Evolutionary conservation across 2,113 vertebrate species (phyloP), one percentile per base, ranked within the genome.

Genomic region (Grammomys dolichurus): DNA sequence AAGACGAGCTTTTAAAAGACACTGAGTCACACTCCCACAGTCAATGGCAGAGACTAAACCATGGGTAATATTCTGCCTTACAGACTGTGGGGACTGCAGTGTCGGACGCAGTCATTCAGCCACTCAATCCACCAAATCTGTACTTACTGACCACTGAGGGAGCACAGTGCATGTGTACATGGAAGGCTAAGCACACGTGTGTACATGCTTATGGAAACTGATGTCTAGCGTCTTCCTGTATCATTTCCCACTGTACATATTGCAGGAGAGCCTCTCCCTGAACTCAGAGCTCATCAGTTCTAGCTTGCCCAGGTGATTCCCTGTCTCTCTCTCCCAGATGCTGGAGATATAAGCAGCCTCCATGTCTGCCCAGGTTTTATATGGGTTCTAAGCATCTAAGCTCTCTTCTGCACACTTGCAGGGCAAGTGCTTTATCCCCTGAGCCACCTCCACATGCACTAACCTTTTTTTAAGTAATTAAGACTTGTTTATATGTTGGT

Each of bases 1-100:
- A 94, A 56, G 40, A 28, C 43, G 67, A 95, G 75, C 7, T 69
- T 94, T 89, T 76, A 91, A 87, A 90, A 82, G 40, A 56, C 43
- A 58, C 48, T 14, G 8, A 80, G 46, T 2, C 63, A 40, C 78
- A 78, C 19, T 69, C 9, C 9, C 26, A 73, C 13, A 87, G 75
- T 72, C 90, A 81, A 77, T 12, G 46, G 54, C 8, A 73, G 36
- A 76, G 9, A 43, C 80, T 78, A 78, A 77, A 43, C 33, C 31
- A 91, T 63, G 46, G 82, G 26, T 40, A 46, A 91, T 19, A 5
- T 9, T 51, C 12, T 43, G 91, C 26, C 7, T 67, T 16, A 28
- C 0, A 80, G 40, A 75, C 33, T 31, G 63, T 28, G 7, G 28
- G 26, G 82, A 58, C 8, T 89, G 67, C 91, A 97, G 89, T 80